These are phyloP conservation scores for Scotopteryx bipunctaria DNA, from an alignment of 2,888 invertebrate genomes.

Conservation along the genomic window DNA sequence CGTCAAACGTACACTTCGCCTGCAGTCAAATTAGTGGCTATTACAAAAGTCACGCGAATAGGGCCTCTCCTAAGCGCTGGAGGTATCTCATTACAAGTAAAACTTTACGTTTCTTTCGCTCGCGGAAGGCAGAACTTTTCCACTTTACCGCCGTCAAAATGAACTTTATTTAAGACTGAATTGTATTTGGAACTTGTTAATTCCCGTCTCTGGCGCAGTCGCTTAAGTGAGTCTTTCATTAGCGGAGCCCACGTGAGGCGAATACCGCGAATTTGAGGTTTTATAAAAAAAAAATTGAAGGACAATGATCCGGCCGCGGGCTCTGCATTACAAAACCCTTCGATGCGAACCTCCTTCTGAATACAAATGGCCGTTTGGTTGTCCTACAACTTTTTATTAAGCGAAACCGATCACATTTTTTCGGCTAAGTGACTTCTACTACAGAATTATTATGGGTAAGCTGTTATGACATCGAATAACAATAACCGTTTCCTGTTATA, in stretches of 20 bases:
- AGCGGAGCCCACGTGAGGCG: conserved; percentile 74
- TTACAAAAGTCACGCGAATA: conserved; percentile 40
- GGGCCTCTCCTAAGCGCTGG: conserved; percentile 50
- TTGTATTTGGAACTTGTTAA: conserved; percentile 81
- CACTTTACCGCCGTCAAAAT: conserved; percentile 76
- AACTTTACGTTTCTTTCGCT: conserved; percentile 63
- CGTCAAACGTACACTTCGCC: conserved; percentile 24
- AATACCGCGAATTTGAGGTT: conserved; percentile 64
- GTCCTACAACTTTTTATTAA: conserved; percentile 48
- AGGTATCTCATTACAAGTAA: conserved; percentile 62
- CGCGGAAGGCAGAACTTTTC: conserved; percentile 71
- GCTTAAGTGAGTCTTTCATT: conserved; percentile 81
- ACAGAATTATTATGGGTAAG: conserved; percentile 35
- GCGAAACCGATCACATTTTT: conserved; percentile 46
- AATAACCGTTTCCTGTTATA: conserved; percentile 38
- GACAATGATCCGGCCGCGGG: conserved; percentile 50
- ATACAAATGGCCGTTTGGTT: conserved; percentile 52
- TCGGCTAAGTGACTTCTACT: conserved; percentile 41
- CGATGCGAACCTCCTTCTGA: conserved; percentile 43
- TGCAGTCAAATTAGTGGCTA: conserved; percentile 46
- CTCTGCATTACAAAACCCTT: conserved; percentile 55
- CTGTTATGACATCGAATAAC: conserved; percentile 42
- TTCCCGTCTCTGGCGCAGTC: conserved; percentile 71
- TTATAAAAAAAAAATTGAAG: conserved; percentile 55
- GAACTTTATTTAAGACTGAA: conserved; percentile 75